phyloP scores from a whole-genome alignment of 2,888 invertebrate species.

The Catocala nupta region DNA sequence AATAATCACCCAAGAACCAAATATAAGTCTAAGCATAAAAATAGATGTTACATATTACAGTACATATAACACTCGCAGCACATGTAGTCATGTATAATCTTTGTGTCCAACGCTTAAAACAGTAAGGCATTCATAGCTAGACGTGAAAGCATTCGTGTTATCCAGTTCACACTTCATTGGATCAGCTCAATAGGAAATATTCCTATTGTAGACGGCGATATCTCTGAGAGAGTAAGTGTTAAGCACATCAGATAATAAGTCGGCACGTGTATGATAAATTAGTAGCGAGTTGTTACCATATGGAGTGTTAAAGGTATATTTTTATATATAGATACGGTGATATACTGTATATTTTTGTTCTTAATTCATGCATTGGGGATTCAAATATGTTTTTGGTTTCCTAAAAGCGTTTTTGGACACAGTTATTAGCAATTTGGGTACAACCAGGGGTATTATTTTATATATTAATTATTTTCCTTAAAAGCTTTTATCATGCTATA shows the following conservation, averaged over 20 bases:
- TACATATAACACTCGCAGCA: neutral
- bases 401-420: no score
- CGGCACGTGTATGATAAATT: constrained; percentile 28
- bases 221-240: constrained; percentile 42
- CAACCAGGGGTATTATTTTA: no score
- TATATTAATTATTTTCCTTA: no score
- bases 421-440: no score
- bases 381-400: no score
- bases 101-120: constrained; percentile 61
- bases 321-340: no score
- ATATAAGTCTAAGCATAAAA: no score
- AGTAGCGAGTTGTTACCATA: constrained; percentile 7
- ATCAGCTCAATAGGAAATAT: constrained; percentile 73
- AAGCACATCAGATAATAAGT: constrained; percentile 37
- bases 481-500: no score
- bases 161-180: constrained; percentile 79
- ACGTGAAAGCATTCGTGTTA: constrained; percentile 70
- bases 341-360: no score
- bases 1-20: no score
- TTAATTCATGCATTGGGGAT: no score
- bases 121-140: constrained; percentile 50
- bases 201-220: constrained; percentile 63
- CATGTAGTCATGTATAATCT: neutral
- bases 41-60: neutral
- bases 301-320: constrained; percentile 3